Percentiles rank a stretch among this genome's conserved stretches.
These are phyloP conservation scores for Salvator merianae DNA, from an alignment of 2,113 vertebrate species.

Conservation along the genomic window DNA sequence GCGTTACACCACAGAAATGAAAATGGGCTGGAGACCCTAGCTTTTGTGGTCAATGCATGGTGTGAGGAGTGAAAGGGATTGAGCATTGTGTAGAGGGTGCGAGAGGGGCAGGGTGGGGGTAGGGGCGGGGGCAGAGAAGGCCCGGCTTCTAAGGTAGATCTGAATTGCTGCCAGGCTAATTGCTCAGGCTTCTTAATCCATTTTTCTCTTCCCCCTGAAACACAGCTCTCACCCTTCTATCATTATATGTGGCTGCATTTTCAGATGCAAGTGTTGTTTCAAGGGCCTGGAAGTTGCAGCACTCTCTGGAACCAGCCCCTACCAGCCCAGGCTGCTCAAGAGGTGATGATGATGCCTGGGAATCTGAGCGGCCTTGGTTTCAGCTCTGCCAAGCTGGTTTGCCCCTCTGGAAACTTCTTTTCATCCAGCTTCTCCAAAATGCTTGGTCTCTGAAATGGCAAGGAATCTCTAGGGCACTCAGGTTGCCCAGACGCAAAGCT, in stretches of 20 bases:
- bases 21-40: not conserved
- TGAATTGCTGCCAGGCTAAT: not conserved
- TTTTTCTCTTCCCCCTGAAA: not conserved
- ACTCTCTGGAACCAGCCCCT: not conserved
- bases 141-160: not conserved
- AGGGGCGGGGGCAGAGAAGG: not conserved
- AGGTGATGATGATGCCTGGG: not conserved
- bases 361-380: not conserved
- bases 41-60: accelerated
- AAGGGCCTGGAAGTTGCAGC: not conserved
- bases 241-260: not conserved
- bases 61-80: accelerated
- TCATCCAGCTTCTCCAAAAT: not conserved
- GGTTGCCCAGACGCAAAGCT: too few relatives aligned
- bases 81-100: not conserved
- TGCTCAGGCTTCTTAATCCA: not conserved
- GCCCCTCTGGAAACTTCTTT: not conserved
- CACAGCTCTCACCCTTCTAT: too few relatives aligned
- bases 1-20: not conserved
- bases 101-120: not conserved
- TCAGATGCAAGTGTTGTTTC: not conserved
- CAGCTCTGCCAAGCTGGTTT: not conserved
- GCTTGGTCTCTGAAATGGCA: not conserved
- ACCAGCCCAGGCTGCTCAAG: not conserved
- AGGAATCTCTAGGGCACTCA: too few relatives aligned